Evolutionary conservation across 2,888 invertebrate genomes (phyloP).

Genomic region (Rhagophthalmus giganteus): DNA sequence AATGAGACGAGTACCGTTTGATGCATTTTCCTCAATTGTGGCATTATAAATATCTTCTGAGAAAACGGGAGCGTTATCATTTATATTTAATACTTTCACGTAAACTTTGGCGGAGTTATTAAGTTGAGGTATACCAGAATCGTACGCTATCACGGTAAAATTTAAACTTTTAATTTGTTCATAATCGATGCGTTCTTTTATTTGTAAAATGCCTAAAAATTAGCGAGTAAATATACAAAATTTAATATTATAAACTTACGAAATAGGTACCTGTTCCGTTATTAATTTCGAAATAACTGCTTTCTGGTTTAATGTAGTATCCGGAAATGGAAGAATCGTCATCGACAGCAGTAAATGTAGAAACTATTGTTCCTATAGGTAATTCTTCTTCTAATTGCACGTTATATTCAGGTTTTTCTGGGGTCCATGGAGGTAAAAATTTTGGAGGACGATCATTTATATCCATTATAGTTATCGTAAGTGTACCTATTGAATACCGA

Average conservation of each 20-base stretch:
- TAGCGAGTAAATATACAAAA: no score
- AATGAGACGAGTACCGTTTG: constrained; percentile 70
- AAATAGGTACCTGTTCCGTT: constrained; percentile 71
- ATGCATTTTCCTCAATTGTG: constrained; percentile 74
- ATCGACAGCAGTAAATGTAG: constrained; percentile 78
- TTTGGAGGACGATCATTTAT: constrained; percentile 72
- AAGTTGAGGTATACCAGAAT: constrained; percentile 83
- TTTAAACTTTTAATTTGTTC: constrained; percentile 75
- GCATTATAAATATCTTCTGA: constrained; percentile 69
- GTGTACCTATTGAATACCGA: constrained; percentile 58
- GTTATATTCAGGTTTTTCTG: constrained; percentile 64
- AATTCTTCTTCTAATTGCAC: constrained; percentile 80
- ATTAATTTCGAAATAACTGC: constrained; percentile 78
- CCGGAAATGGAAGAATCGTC: constrained; percentile 80
- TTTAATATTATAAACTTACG: neutral
- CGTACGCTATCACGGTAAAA: constrained; percentile 80
- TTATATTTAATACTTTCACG: constrained; percentile 79
- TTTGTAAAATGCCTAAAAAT: constrained; percentile 72
- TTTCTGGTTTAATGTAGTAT: constrained; percentile 70
- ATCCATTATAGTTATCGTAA: constrained; percentile 71
- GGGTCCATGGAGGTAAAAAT: constrained; percentile 74
- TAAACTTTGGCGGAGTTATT: constrained; percentile 76
- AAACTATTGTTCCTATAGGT: constrained; percentile 75
- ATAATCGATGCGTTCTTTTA: constrained; percentile 79
- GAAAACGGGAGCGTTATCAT: constrained; percentile 86